phyloP scores from a whole-genome alignment of 2,888 invertebrate genomes.

The Zaprionus obscuricornis region DNA sequence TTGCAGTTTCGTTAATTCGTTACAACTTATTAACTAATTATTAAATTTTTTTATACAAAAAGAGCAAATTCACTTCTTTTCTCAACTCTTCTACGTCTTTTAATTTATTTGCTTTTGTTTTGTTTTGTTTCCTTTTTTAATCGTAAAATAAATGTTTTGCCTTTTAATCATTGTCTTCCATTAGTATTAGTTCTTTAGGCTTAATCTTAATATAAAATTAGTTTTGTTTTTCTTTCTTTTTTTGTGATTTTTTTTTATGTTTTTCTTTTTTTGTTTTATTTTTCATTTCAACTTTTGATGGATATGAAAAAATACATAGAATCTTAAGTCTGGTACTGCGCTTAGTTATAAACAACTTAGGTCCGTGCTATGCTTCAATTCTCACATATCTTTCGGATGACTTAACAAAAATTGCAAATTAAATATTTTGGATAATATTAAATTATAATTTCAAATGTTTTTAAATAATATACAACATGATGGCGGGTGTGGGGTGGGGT shows the following conservation, averaged over 20 bases:
- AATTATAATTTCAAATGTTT: not conserved
- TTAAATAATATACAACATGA: conserved; percentile 53
- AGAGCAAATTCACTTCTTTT: conserved; percentile 40
- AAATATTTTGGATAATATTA: conserved; percentile 29
- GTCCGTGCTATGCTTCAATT: conserved; percentile 67
- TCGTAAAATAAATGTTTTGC: conserved; percentile 51
- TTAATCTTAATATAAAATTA: conserved; percentile 36
- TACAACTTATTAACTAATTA: conserved; percentile 49
- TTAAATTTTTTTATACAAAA: conserved; percentile 61
- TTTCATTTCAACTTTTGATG: conserved; percentile 19
- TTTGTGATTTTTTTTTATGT: too few relatives aligned
- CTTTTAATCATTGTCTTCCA: conserved; percentile 68
- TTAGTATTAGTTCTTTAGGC: conserved; percentile 42
- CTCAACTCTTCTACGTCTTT: too few relatives aligned
- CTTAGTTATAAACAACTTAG: conserved; percentile 58
- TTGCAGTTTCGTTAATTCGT: conserved; percentile 53
- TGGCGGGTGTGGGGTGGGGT: not conserved
- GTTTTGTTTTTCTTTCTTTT: conserved; percentile 1
- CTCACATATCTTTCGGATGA: conserved; percentile 48
- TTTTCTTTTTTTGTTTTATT: conserved; percentile 28
- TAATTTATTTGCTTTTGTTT: conserved; percentile 14
- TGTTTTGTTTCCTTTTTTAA: conserved; percentile 9
- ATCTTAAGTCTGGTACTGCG: conserved; percentile 40
- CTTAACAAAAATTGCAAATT: conserved; percentile 71
- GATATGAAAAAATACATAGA: conserved; percentile 65